Evolutionary conservation across 2,888 invertebrate genomes (phyloP).

Genomic region (Coelogynopora nodosa): DNA sequence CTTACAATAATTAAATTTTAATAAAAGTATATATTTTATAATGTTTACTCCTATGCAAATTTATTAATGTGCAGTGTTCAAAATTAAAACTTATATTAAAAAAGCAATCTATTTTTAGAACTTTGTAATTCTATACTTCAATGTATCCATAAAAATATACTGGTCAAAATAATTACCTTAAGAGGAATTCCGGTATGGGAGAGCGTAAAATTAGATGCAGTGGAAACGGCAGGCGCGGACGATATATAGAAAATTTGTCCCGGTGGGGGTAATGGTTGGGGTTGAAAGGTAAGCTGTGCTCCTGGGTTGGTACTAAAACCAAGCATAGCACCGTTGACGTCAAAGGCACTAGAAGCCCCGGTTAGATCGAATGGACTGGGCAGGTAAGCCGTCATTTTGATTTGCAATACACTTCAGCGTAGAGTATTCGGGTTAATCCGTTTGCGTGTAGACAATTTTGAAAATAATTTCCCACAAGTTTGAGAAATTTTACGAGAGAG

Average conservation of each 20-base stretch:
- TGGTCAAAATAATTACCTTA: neutral
- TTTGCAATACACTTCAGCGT: neutral
- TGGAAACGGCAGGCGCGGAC: neutral
- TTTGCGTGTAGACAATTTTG: neutral
- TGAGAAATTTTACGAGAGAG: neutral
- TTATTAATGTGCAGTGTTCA: too few relatives aligned
- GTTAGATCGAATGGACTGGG: constrained; percentile 13
- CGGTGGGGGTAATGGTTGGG: neutral
- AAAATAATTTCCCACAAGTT: neutral
- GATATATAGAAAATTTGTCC: constrained; percentile 16
- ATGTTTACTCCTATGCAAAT: too few relatives aligned
- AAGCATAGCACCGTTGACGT: constrained; percentile 8
- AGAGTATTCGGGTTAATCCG: neutral
- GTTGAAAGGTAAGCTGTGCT: neutral
- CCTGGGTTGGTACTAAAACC: neutral
- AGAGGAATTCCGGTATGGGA: constrained; percentile 5
- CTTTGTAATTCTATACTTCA: too few relatives aligned
- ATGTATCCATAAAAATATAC: too few relatives aligned
- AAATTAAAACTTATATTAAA: too few relatives aligned
- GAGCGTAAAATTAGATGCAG: constrained; percentile 1
- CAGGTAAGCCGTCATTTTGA: constrained; percentile 4
- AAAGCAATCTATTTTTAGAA: too few relatives aligned
- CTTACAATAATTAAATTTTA: too few relatives aligned
- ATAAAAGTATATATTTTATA: too few relatives aligned
- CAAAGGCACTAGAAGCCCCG: constrained; percentile 6